Conservation (phyloP, 2,888 invertebrate species). For the Rotaria socialis region DNA sequence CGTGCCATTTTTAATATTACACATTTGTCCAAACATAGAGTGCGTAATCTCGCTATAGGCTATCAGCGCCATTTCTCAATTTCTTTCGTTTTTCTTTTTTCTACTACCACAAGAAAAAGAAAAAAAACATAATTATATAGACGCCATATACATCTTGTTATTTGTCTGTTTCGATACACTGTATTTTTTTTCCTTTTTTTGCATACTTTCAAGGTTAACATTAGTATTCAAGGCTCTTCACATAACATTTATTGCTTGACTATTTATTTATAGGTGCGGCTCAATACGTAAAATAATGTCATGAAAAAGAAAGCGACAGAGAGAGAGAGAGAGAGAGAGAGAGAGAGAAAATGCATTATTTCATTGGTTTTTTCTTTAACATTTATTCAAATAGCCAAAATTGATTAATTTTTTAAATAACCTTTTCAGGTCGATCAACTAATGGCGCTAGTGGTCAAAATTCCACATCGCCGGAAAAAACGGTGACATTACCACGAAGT, state of each 20-base stretch:
- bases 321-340: neutral
- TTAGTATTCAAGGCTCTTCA: constrained; percentile 7
- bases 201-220: constrained; percentile 7
- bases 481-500: neutral
- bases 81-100: neutral
- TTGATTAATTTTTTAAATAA: neutral
- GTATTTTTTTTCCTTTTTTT: neutral
- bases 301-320: neutral
- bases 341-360: neutral
- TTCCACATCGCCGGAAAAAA: neutral
- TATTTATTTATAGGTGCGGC: constrained; percentile 2
- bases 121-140: neutral
- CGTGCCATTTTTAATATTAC: neutral
- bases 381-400: neutral
- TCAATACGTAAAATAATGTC: neutral
- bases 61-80: neutral
- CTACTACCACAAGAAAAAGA: neutral
- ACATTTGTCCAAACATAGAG: neutral
- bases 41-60: neutral
- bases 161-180: neutral
- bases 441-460: neutral
- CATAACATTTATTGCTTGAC: neutral
- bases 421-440: neutral
- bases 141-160: neutral
- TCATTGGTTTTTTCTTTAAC: neutral